Conservation (phyloP, 2,797 vertebrate genomes). For the Sylvia borin region DNA sequence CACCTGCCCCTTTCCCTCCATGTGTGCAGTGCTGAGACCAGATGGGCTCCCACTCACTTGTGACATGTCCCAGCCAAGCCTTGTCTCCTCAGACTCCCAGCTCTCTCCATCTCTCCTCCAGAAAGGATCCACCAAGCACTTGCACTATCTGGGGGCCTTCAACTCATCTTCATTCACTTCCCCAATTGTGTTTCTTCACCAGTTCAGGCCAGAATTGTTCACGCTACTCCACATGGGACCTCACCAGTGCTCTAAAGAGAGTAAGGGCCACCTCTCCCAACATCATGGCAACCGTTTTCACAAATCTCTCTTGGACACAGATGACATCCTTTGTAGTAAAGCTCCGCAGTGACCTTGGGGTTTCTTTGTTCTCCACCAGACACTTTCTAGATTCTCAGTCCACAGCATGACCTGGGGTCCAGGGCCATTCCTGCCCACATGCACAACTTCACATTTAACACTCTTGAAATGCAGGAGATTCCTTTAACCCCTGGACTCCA, state of each 20-base stretch:
- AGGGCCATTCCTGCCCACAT: accelerated
- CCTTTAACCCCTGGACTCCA: accelerated
- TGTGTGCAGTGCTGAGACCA: accelerated
- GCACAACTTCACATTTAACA: accelerated
- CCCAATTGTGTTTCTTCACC: too few species aligned
- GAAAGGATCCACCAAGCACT: accelerated
- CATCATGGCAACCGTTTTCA: too few species aligned
- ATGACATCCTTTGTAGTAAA: accelerated
- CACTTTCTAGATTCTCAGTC: accelerated
- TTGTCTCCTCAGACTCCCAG: background rate
- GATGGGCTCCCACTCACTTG: too few species aligned
- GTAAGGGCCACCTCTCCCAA: too few species aligned
- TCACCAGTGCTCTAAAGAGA: too few species aligned
- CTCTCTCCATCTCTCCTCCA: accelerated
- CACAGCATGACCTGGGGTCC: accelerated
- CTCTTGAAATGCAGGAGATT: accelerated
- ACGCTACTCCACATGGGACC: too few species aligned
- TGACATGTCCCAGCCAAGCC: accelerated
- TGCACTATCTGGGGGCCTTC: accelerated
- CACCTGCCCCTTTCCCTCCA: accelerated
- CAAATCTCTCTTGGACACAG: accelerated
- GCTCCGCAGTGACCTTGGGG: accelerated
- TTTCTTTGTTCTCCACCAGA: accelerated
- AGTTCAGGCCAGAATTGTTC: too few species aligned
- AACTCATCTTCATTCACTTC: too few species aligned